Base-by-base conservation (phyloP, 2,113 vertebrate genomes). In the Nesoenas mayeri region DNA sequence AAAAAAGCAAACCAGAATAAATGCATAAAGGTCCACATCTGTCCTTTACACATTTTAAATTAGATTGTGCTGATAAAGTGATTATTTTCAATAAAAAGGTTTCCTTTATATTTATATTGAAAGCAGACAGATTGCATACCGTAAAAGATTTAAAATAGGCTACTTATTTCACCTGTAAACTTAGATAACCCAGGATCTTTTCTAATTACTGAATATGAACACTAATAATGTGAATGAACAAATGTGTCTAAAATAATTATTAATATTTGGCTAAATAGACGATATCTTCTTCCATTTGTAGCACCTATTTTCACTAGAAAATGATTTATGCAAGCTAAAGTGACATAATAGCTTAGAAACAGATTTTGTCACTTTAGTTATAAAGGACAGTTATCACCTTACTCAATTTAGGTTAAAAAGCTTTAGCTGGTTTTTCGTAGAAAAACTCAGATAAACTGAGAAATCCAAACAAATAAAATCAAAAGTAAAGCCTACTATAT, bases 311-410 rank as follows among this genome's bases (percentile, higher is more conserved):
- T 91, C 57, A 40, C 12, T 86, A 71, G 72, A 78, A 93, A 74
- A 91, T 74, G 16, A 15, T 84, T 93, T 93, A n/a, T 5, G 1
- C 14, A 78, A 86, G 70, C 36, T 54, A 12, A 93, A 89, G 42
- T 42, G 14, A 38, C 79, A 81, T 95, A 89, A 89, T 79, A 86
- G 19, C 80, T 79, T 92, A 73, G 84, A 85, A 91, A 60, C 79
- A 93, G 72, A 84, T 95, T 86, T 89, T 96, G 65, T 84, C 48
- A 44, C 77, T 89, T 95, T 24, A 86, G 42, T 81, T 57, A 48
- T 88, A 84, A 86, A 92, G 61, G 83, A 69, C 40, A 91, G 61
- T 60, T 95, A 77, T 25, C 85, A 94, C 71, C 66, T 95, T 75
- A 72, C 53, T 79, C 36, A 79, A 11, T 64, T 61, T 58, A 91